phyloP scores from a whole-genome alignment of 1,140 invertebrate genomes.

The Drosophila tsacasi region DNA sequence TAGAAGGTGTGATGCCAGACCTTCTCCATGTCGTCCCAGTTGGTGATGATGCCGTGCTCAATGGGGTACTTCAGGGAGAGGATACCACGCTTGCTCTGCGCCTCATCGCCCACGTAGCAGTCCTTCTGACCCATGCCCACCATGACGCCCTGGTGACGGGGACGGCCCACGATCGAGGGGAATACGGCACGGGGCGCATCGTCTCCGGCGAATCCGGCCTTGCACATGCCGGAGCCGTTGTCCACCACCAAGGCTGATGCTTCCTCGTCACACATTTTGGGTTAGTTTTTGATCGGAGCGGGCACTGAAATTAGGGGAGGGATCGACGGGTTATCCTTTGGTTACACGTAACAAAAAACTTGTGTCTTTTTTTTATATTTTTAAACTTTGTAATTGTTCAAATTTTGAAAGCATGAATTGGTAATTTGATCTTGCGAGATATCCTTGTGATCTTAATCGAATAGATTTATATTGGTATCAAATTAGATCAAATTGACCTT shows the following conservation, averaged over 20 bases:
- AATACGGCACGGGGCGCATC: conserved; percentile 89
- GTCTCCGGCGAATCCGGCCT: conserved; percentile 91
- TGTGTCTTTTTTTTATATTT: not conserved
- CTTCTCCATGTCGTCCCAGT: conserved; percentile 95
- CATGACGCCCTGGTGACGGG: conserved; percentile 95
- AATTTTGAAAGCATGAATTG: not conserved
- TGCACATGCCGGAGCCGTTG: conserved; percentile 96
- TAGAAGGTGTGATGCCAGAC: conserved; percentile 94
- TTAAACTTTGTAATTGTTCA: not conserved
- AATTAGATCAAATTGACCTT: conserved; percentile 2
- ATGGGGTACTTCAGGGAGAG: conserved; percentile 91
- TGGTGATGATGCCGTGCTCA: conserved; percentile 94
- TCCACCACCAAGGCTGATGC: conserved; percentile 95
- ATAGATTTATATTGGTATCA: not conserved
- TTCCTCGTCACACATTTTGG: conserved; percentile 90
- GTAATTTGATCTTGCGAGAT: not conserved
- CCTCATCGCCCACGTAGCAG: conserved; percentile 95
- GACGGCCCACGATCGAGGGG: conserved; percentile 90
- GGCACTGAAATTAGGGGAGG: conserved; percentile 50
- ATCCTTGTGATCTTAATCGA: not conserved
- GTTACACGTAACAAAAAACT: not conserved
- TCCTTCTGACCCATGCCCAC: conserved; percentile 98
- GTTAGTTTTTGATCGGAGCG: conserved; percentile 46
- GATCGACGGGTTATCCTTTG: conserved; percentile 11
- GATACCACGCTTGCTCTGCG: conserved; percentile 93